These are phyloP conservation scores for Physocephala rufipes DNA, from an alignment of 2,888 invertebrate genomes.

Conservation along the genomic window DNA sequence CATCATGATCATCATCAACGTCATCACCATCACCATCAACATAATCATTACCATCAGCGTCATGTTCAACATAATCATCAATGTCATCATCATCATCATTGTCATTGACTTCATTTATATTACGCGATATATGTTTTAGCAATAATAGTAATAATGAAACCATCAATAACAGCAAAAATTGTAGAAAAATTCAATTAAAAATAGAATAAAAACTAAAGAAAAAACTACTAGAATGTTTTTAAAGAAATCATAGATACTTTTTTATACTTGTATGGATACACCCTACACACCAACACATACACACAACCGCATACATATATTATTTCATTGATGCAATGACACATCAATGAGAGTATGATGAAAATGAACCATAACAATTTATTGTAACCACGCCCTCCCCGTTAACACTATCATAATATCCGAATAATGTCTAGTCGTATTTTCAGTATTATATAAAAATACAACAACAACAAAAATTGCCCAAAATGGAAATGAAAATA, in stretches of 20 bases:
- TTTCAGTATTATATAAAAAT: slow-evolving; percentile 62
- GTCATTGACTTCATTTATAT: too few relatives aligned
- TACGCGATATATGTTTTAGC: neutral
- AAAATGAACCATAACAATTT: neutral
- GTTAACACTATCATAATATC: slow-evolving; percentile 26
- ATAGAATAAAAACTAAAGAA: neutral
- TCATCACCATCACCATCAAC: too few relatives aligned
- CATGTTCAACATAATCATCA: too few relatives aligned
- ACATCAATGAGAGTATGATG: too few relatives aligned
- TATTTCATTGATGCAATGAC: neutral
- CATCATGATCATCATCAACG: too few relatives aligned
- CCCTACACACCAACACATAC: neutral
- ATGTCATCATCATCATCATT: too few relatives aligned
- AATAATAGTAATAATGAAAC: neutral
- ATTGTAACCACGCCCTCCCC: slow-evolving; percentile 33
- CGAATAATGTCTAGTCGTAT: slow-evolving; percentile 58
- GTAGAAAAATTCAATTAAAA: slow-evolving; percentile 1
- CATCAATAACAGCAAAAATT: neutral
- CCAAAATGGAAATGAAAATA: slow-evolving; percentile 43
- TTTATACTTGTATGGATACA: neutral
- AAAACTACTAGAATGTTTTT: neutral
- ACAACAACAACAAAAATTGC: slow-evolving; percentile 44
- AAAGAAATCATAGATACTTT: neutral
- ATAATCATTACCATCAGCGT: too few relatives aligned
- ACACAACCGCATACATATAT: neutral